phyloP scores from a whole-genome alignment of 1,140 invertebrate genomes.

The Notospermus geniculatus region DNA sequence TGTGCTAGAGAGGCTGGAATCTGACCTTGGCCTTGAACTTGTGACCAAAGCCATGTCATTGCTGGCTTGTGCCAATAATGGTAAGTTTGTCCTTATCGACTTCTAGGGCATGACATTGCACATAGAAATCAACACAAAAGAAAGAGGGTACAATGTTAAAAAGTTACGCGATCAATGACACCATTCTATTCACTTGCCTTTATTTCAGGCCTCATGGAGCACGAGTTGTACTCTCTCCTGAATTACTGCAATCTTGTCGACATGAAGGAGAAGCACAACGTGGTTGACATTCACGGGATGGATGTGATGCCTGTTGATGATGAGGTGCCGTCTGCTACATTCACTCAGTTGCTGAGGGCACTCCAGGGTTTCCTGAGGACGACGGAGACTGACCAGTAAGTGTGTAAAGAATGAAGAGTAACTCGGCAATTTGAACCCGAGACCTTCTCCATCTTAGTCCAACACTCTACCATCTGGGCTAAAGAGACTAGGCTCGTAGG shows the following conservation, averaged over 20 bases:
- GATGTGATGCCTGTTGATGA: slow-evolving; percentile 23
- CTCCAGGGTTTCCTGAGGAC: slow-evolving; percentile 43
- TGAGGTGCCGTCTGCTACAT: slow-evolving; percentile 28
- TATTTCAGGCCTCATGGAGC: slow-evolving; percentile 24
- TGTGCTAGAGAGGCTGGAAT: slow-evolving; percentile 43
- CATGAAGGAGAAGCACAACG: slow-evolving; percentile 19
- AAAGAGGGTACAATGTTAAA: too few relatives aligned
- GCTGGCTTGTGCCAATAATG: slow-evolving; percentile 45
- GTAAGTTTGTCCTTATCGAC: too few relatives aligned
- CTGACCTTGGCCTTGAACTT: slow-evolving; percentile 41
- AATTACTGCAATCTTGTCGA: slow-evolving; percentile 28
- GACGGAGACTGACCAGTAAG: slow-evolving; percentile 29
- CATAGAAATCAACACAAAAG: too few relatives aligned
- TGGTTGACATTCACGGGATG: slow-evolving; percentile 33
- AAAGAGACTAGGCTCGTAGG: too few relatives aligned
- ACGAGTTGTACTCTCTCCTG: slow-evolving; percentile 44
- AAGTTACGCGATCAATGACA: too few relatives aligned
- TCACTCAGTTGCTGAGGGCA: slow-evolving; percentile 35
- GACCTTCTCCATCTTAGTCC: too few relatives aligned
- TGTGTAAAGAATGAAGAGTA: too few relatives aligned
- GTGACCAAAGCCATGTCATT: slow-evolving; percentile 39
- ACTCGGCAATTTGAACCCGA: too few relatives aligned
- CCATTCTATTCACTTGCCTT: too few relatives aligned
- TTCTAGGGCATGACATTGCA: too few relatives aligned
- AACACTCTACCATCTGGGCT: too few relatives aligned